Evolutionary conservation across 2,797 vertebrate genomes (phyloP).

Genomic region (Austrolebias charrua): DNA sequence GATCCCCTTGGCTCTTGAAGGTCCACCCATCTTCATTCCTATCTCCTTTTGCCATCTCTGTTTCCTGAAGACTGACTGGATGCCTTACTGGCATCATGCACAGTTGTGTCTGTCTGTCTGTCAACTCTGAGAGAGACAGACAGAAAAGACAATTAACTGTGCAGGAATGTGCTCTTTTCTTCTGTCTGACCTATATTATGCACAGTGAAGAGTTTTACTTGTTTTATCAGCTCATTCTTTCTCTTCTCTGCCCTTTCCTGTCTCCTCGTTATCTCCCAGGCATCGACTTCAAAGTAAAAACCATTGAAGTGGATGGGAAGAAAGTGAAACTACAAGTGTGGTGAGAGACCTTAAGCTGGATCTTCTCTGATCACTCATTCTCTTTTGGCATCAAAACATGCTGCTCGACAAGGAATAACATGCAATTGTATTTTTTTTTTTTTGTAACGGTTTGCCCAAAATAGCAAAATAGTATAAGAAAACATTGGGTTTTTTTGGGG

Average conservation of each 20-base stretch:
- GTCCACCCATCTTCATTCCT: conserved; percentile 74
- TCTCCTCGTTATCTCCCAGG: conserved; percentile 65
- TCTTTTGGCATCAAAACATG: no score
- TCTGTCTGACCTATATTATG: background rate
- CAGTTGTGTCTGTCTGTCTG: conserved; percentile 14
- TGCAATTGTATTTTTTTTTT: no score
- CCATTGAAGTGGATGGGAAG: conserved; percentile 91
- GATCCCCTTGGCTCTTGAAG: conserved; percentile 60
- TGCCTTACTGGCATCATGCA: conserved; percentile 37
- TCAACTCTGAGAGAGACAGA: no score
- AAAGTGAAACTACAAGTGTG: conserved; percentile 96
- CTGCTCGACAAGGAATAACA: no score
- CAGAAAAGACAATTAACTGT: conserved; percentile 1
- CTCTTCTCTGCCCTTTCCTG: background rate
- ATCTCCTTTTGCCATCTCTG: conserved; percentile 65
- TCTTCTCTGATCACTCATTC: background rate
- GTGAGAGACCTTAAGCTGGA: conserved; percentile 70
- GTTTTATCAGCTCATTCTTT: conserved; percentile 22
- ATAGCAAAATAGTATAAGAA: no score
- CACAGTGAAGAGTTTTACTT: background rate
- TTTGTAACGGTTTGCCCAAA: no score
- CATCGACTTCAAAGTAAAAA: conserved; percentile 97
- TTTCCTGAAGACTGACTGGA: conserved; percentile 60
- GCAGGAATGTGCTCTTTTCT: conserved; percentile 9
- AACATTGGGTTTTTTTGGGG: no score